Percentiles rank a stretch among this genome's conserved stretches.
Evolutionary conservation across 1,140 invertebrate genomes (phyloP).

Genomic region (Drosophila azteca): DNA sequence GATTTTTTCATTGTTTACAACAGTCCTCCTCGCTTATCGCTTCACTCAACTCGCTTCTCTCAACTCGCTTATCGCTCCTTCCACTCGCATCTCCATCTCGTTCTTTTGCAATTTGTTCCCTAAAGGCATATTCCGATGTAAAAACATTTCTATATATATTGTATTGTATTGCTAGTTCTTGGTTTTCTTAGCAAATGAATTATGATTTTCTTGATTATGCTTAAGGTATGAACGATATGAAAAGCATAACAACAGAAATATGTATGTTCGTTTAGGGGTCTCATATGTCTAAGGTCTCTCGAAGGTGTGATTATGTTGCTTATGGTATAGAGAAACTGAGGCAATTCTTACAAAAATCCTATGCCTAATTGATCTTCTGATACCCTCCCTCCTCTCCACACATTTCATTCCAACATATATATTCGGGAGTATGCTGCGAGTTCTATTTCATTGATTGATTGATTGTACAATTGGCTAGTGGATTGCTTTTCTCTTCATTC

Average conservation of each 20-base stretch:
- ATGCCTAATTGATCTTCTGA: too few species aligned
- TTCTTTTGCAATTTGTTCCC: conserved; percentile 64
- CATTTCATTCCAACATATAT: not conserved
- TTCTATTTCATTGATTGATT: conserved; percentile 48
- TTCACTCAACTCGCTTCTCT: not conserved
- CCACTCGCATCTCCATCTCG: conserved; percentile 15
- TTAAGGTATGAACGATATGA: conserved; percentile 45
- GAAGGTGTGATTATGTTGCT: too few species aligned
- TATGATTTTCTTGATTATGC: conserved; percentile 35
- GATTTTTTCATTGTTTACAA: conserved; percentile 37
- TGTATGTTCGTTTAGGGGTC: not conserved
- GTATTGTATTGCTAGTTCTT: conserved; percentile 6
- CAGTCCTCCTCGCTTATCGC: conserved; percentile 8
- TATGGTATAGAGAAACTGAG: conserved; percentile 7
- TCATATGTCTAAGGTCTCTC: conserved; percentile 3
- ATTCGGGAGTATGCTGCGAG: conserved; percentile 21
- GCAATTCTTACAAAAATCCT: conserved; percentile 11
- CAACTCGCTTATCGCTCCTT: not conserved
- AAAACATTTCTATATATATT: conserved; percentile 17
- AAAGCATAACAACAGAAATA: conserved; percentile 26
- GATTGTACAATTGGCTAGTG: conserved; percentile 47
- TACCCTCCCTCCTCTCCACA: too few species aligned
- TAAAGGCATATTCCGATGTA: conserved; percentile 68
- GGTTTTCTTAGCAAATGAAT: conserved; percentile 26
- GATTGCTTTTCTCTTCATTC: conserved; percentile 1